Conservation (phyloP, 2,888 invertebrate species). For the Branchipolynoe longqiensis region DNA sequence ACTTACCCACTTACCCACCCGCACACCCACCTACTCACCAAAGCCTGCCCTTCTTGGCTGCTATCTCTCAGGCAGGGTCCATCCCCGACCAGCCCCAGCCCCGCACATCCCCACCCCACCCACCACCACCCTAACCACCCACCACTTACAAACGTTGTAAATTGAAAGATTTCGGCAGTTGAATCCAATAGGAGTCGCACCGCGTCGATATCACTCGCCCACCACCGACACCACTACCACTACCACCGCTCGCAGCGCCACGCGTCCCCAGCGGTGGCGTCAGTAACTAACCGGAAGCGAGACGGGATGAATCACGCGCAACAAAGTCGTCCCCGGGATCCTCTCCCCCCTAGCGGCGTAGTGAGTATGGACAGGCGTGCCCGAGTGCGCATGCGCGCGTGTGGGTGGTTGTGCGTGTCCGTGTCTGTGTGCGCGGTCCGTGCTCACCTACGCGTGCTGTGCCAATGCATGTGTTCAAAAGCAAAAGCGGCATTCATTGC, state of each 20-base stretch:
- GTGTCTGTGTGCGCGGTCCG: too few relatives aligned
- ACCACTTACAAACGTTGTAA: background rate
- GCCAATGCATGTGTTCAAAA: too few relatives aligned
- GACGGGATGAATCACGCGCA: background rate
- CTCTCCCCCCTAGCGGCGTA: background rate
- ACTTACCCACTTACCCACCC: too few relatives aligned
- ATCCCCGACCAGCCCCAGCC: background rate
- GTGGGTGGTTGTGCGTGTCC: background rate
- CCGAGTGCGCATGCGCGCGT: background rate
- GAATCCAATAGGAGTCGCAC: background rate
- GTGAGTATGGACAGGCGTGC: background rate
- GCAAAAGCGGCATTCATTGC: conserved; percentile 8
- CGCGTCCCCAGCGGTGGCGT: background rate
- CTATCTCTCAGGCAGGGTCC: background rate
- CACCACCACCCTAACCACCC: background rate
- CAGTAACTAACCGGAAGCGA: conserved; percentile 2
- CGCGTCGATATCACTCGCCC: conserved; percentile 24
- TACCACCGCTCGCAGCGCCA: background rate
- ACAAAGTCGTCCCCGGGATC: conserved; percentile 21
- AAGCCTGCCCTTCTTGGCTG: too few relatives aligned
- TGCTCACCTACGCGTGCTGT: too few relatives aligned
- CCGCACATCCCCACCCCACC: background rate
- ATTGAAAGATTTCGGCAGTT: conserved; percentile 47
- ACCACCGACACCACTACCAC: background rate
- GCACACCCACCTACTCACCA: background rate